These are phyloP conservation scores for Arnoldichthys spilopterus DNA, from an alignment of 2,797 vertebrate species.

Conservation along the genomic window DNA sequence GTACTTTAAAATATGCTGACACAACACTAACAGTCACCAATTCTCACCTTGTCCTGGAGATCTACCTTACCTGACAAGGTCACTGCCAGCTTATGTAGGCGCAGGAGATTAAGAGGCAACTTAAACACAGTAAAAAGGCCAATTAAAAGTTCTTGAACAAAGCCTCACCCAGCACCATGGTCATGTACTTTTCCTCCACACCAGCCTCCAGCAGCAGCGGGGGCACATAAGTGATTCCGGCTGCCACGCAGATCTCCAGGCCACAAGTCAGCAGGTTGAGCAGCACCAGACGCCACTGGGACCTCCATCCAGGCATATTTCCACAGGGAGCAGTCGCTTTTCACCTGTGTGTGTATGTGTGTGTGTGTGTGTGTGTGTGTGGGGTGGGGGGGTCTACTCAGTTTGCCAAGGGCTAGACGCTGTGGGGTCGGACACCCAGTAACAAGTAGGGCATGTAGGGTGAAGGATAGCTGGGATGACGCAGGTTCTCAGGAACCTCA, in stretches of 20 bases:
- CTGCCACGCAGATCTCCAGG: constrained; percentile 85
- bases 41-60: neutral
- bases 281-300: constrained; percentile 80
- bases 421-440: constrained; percentile 44
- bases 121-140: neutral
- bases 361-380: constrained; percentile 33
- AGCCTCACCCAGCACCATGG: constrained; percentile 81
- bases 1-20: too few relatives aligned
- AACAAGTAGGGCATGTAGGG: constrained; percentile 49
- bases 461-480: constrained; percentile 61
- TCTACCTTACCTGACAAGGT: neutral
- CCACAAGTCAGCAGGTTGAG: constrained; percentile 84
- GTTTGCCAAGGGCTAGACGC: constrained; percentile 50
- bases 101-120: neutral
- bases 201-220: constrained; percentile 82
- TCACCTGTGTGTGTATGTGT: too few relatives aligned
- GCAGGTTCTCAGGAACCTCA: constrained; percentile 60
- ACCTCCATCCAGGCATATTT: constrained; percentile 82
- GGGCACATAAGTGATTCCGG: constrained; percentile 83
- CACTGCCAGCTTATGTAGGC: neutral
- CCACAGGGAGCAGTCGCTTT: constrained; percentile 60
- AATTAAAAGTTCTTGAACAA: neutral
- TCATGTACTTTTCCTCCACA: constrained; percentile 84
- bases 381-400: constrained; percentile 36
- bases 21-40: neutral